These are phyloP conservation scores for Drosophila guanche DNA, from an alignment of 1,140 invertebrate species.

Conservation along the genomic window DNA sequence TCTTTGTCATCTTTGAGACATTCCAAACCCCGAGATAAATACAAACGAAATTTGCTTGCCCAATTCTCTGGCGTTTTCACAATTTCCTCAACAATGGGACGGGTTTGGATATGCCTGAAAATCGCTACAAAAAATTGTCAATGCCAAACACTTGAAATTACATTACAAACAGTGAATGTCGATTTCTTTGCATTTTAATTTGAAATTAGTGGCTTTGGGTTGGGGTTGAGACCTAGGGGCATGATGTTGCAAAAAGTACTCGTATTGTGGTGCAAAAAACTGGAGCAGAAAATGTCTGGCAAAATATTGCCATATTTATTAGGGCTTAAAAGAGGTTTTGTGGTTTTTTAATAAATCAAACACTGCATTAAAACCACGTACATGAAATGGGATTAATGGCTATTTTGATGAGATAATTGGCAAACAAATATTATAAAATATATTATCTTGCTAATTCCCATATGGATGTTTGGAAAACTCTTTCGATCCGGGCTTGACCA, in stretches of 20 bases:
- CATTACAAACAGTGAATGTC: slow-evolving; percentile 65
- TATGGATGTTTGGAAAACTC: too few relatives aligned
- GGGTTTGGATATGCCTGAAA: slow-evolving; percentile 13
- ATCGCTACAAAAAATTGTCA: slow-evolving; percentile 64
- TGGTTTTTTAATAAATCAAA: slow-evolving; percentile 1
- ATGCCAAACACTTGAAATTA: slow-evolving; percentile 71
- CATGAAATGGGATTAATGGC: neutral
- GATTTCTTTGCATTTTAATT: slow-evolving; percentile 41
- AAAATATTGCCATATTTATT: slow-evolving; percentile 12
- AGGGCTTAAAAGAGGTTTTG: slow-evolving; percentile 5
- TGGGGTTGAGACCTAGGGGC: slow-evolving; percentile 3
- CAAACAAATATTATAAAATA: neutral
- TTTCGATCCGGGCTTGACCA: too few relatives aligned
- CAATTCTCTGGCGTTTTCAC: slow-evolving; percentile 61
- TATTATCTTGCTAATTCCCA: too few relatives aligned
- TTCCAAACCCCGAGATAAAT: neutral
- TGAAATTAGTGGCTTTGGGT: slow-evolving; percentile 32
- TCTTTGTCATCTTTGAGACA: slow-evolving; percentile 22
- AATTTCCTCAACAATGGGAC: slow-evolving; percentile 66
- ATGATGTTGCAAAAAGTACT: slow-evolving; percentile 37
- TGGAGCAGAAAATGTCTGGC: slow-evolving; percentile 37
- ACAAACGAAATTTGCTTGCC: slow-evolving; percentile 49
- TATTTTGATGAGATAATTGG: neutral
- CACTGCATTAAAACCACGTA: neutral
- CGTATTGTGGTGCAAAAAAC: slow-evolving; percentile 21